These are phyloP conservation scores for Euproctis similis DNA, from an alignment of 2,888 invertebrate species.

Conservation along the genomic window DNA sequence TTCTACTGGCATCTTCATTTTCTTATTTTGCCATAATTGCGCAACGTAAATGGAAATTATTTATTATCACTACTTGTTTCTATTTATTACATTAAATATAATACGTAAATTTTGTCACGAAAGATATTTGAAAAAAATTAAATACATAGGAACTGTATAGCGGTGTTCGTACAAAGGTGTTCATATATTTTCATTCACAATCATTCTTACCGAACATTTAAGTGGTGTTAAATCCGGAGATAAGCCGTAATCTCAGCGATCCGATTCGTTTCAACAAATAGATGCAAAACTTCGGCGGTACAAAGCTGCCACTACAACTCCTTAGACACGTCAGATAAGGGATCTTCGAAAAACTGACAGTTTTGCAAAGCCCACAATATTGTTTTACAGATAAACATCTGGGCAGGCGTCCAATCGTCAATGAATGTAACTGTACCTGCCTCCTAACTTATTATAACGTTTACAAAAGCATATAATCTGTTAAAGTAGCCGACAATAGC, in stretches of 20 bases:
- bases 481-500: constrained; percentile 71
- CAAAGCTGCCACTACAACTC: constrained; percentile 41
- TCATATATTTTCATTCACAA: too few relatives aligned
- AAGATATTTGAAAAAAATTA: too few relatives aligned
- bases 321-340: constrained; percentile 27
- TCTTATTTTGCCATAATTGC: too few relatives aligned
- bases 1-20: too few relatives aligned
- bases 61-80: too few relatives aligned
- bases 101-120: too few relatives aligned
- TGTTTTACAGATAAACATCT: constrained; percentile 70
- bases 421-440: constrained; percentile 69
- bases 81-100: too few relatives aligned
- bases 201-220: constrained; percentile 12
- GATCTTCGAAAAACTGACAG: constrained; percentile 33
- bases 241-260: constrained; percentile 25
- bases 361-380: constrained; percentile 58
- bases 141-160: too few relatives aligned
- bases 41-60: too few relatives aligned
- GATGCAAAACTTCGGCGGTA: constrained; percentile 35
- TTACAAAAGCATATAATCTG: constrained; percentile 61
- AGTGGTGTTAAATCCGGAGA: constrained; percentile 13
- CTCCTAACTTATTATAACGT: constrained; percentile 33
- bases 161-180: too few relatives aligned
- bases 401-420: constrained; percentile 46
- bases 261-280: constrained; percentile 33